These are phyloP conservation scores for Ceryle rudis DNA, from an alignment of 2,797 vertebrate genomes.

Conservation along the genomic window DNA sequence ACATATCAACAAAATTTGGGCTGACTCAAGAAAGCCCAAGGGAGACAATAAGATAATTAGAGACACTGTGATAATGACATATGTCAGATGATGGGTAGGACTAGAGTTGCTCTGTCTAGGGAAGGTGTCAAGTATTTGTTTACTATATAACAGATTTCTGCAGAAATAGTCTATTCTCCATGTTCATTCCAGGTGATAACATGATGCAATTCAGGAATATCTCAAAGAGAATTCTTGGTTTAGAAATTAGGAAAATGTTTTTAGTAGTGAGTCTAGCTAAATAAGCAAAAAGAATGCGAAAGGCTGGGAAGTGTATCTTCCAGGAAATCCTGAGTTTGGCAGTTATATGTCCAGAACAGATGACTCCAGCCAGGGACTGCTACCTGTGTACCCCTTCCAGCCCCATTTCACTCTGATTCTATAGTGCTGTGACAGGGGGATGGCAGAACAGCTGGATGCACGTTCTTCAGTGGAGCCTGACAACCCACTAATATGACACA, in stretches of 20 bases:
- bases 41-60: background rate
- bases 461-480: background rate
- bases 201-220: background rate
- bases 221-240: background rate
- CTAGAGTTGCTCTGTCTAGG: background rate
- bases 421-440: background rate
- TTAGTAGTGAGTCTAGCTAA: background rate
- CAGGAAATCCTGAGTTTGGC: background rate
- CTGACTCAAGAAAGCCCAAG: background rate
- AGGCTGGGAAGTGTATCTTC: background rate
- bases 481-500: background rate
- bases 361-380: background rate
- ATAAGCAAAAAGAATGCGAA: background rate
- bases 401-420: background rate
- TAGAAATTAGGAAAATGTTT: background rate
- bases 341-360: background rate
- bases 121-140: background rate
- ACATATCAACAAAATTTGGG: background rate
- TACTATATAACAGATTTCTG: background rate
- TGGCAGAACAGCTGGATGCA: background rate
- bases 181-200: background rate
- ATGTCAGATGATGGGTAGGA: background rate
- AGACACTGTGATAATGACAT: background rate
- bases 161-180: background rate
- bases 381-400: background rate